A percentile compares a stretch with the other conserved stretches of the same genome.
Evolutionary conservation across 2,113 vertebrate genomes (phyloP).

Genomic region (Psettodes erumei): DNA sequence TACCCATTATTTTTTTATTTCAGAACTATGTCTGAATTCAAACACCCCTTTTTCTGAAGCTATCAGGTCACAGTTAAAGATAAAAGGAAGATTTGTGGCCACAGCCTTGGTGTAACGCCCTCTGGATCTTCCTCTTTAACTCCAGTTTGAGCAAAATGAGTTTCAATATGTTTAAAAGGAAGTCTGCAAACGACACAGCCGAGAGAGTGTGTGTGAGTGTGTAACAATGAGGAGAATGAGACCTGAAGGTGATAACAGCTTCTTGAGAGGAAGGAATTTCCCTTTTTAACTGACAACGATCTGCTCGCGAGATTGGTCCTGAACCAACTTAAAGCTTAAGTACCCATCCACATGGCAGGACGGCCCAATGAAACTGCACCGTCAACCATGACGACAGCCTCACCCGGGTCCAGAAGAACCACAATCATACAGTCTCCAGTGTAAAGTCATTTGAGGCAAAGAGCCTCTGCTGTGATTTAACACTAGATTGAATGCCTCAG

Average conservation of each 20-base stretch:
- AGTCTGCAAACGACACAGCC: slow-evolving; percentile 14
- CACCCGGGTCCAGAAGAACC: neutral
- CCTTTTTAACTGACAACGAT: slow-evolving; percentile 47
- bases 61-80: neutral
- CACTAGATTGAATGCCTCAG: slow-evolving; percentile 8
- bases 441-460: slow-evolving; percentile 1
- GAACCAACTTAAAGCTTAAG: slow-evolving; percentile 35
- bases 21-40: neutral
- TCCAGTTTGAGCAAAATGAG: neutral
- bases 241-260: slow-evolving; percentile 20
- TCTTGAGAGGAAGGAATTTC: slow-evolving; percentile 15
- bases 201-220: slow-evolving; percentile 5
- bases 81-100: neutral
- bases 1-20: neutral
- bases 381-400: slow-evolving; percentile 30
- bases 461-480: slow-evolving; percentile 13
- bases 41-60: neutral
- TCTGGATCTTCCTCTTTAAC: slow-evolving; percentile 3
- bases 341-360: slow-evolving; percentile 30
- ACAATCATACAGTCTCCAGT: neutral
- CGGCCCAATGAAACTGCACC: slow-evolving; percentile 40
- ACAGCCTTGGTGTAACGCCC: neutral
- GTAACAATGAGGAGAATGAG: slow-evolving; percentile 7
- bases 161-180: slow-evolving; percentile 22
- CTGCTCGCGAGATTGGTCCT: slow-evolving; percentile 15